Conservation (phyloP, 2,797 vertebrate species). For the Hybognathus amarus region DNA sequence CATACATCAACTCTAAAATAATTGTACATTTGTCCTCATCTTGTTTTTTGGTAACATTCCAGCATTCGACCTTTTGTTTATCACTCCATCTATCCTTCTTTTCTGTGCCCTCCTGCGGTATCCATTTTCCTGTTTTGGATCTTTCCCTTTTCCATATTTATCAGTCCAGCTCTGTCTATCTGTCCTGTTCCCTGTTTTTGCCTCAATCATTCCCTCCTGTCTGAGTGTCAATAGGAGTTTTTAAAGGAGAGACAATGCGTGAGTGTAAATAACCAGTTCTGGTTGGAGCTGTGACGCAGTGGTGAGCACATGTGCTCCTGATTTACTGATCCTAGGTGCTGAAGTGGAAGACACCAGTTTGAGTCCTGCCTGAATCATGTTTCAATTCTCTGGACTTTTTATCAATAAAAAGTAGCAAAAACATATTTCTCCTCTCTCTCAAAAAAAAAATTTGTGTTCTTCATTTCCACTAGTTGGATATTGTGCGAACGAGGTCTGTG, state of each 20-base stretch:
- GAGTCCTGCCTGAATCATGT: neutral
- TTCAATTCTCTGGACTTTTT: neutral
- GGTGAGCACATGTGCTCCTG: neutral
- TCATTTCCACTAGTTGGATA: slow-evolving; percentile 77
- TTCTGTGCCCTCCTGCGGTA: neutral
- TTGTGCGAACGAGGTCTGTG: slow-evolving; percentile 83
- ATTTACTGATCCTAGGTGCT: slow-evolving; percentile 1
- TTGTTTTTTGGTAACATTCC: slow-evolving; percentile 3
- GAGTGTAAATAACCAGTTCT: neutral
- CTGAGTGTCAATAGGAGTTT: slow-evolving; percentile 40
- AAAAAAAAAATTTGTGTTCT: slow-evolving; percentile 49
- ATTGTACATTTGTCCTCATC: neutral
- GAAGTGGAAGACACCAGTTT: neutral
- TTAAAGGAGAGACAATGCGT: slow-evolving; percentile 1
- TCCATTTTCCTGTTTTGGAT: slow-evolving; percentile 37
- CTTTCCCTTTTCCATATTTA: slow-evolving; percentile 4
- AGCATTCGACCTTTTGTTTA: slow-evolving; percentile 63
- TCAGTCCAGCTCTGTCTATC: slow-evolving; percentile 40
- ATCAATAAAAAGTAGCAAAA: neutral
- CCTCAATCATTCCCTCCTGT: neutral
- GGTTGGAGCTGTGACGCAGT: neutral
- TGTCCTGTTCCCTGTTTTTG: slow-evolving; percentile 67
- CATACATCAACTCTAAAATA: slow-evolving; percentile 46
- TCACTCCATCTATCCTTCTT: slow-evolving; percentile 38
- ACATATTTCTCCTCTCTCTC: neutral